Percentiles rank a stretch among this genome's conserved stretches.
Evolutionary conservation across 2,888 invertebrate species (phyloP).

Genomic region (Beris chalybata): DNA sequence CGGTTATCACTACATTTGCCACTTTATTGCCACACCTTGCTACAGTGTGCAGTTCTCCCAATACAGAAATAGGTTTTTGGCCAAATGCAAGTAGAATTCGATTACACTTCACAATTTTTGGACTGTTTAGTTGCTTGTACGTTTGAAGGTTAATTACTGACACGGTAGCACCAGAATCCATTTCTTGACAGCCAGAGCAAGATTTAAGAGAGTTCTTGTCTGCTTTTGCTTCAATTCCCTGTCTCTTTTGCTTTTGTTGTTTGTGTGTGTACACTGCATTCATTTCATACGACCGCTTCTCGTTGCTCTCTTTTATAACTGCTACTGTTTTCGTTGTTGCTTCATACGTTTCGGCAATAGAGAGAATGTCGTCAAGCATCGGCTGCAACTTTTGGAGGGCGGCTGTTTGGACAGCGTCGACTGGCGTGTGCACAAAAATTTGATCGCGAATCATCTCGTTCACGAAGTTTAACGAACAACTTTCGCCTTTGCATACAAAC

Average conservation of each 20-base stretch:
- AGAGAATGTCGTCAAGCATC: constrained; percentile 11
- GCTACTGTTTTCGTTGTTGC: constrained; percentile 22
- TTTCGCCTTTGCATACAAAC: background rate
- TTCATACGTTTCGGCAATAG: constrained; percentile 33
- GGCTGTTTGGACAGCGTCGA: constrained; percentile 23
- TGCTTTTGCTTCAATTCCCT: constrained; percentile 1
- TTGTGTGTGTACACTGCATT: background rate
- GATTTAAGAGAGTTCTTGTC: no score
- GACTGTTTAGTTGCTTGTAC: no score
- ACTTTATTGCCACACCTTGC: no score
- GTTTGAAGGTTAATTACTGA: no score
- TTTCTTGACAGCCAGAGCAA: no score
- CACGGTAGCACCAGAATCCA: no score
- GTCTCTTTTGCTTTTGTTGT: background rate
- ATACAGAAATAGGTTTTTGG: no score
- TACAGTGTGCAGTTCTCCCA: no score
- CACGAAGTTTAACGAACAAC: background rate
- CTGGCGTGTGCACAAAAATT: constrained; percentile 19
- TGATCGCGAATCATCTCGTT: constrained; percentile 18
- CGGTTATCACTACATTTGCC: no score
- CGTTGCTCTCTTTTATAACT: background rate
- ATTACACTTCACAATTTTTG: no score
- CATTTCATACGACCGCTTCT: background rate
- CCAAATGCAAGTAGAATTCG: no score
- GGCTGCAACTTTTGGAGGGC: constrained; percentile 32